Conservation (phyloP, 2,797 vertebrate genomes). For the Neostethus bicornis region DNA sequence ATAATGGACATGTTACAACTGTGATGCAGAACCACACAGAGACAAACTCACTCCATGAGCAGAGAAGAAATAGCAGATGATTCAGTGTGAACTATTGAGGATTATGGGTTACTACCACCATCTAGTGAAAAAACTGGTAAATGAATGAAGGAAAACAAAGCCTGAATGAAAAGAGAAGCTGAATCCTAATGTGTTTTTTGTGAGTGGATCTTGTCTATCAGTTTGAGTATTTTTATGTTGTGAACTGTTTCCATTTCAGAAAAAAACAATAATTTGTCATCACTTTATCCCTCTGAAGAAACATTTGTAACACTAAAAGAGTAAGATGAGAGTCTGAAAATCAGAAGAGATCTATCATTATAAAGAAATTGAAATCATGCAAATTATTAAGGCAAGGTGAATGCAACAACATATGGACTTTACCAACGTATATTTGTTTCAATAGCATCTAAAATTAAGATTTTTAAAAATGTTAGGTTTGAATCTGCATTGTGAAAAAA, state of each 20-base stretch:
- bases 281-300: background rate
- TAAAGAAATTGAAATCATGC: too few species aligned
- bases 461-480: too few species aligned
- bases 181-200: background rate
- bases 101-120: conserved; percentile 52
- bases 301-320: background rate
- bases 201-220: background rate
- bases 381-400: too few species aligned
- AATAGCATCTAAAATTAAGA: too few species aligned
- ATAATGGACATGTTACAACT: too few species aligned
- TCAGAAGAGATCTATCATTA: too few species aligned
- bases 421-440: too few species aligned
- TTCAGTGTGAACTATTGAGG: background rate
- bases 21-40: background rate
- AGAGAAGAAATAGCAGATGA: background rate
- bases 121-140: conserved; percentile 60
- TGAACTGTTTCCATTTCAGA: background rate
- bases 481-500: too few species aligned
- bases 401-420: too few species aligned
- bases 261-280: background rate
- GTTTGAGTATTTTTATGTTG: background rate
- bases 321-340: too few species aligned
- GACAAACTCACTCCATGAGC: background rate
- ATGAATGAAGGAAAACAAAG: conserved; percentile 4
- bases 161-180: background rate